Evolutionary conservation across 1,140 invertebrate species (phyloP).

Genomic region (Scaptomyza montana): DNA sequence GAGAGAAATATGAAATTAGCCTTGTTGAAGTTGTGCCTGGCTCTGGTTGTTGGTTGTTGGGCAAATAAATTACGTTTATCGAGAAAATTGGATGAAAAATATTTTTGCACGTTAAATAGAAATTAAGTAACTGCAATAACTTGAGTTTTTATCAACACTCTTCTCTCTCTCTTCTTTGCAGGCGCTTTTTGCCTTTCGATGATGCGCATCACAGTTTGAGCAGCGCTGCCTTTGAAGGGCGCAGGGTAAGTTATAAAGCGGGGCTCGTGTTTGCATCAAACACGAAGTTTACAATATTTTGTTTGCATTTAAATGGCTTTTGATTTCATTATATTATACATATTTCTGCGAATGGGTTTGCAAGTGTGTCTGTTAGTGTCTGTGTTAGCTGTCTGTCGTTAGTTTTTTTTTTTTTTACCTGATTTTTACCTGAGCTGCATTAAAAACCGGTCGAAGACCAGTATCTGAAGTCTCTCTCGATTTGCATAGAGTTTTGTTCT

Average conservation of each 20-base stretch:
- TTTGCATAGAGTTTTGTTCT: slow-evolving; percentile 79
- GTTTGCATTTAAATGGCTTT: slow-evolving; percentile 38
- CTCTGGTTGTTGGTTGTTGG: slow-evolving; percentile 20
- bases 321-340: slow-evolving; percentile 30
- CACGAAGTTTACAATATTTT: slow-evolving; percentile 12
- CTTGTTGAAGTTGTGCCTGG: slow-evolving; percentile 21
- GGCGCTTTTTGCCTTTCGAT: slow-evolving; percentile 18
- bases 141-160: slow-evolving; percentile 6
- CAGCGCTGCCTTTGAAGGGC: slow-evolving; percentile 18
- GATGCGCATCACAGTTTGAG: slow-evolving; percentile 42
- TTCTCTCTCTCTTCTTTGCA: slow-evolving; percentile 13
- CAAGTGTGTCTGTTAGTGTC: slow-evolving; percentile 8
- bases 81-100: slow-evolving; percentile 67
- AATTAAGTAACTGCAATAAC: slow-evolving; percentile 50
- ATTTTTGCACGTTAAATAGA: slow-evolving; percentile 74
- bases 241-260: slow-evolving; percentile 36
- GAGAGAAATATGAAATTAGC: slow-evolving; percentile 65
- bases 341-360: not conserved
- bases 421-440: slow-evolving; percentile 40
- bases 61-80: slow-evolving; percentile 68
- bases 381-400: slow-evolving; percentile 43
- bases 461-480: slow-evolving; percentile 11
- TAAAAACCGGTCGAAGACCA: slow-evolving; percentile 37
- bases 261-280: not conserved
- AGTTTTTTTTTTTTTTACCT: slow-evolving; percentile 1